phyloP scores from a whole-genome alignment of 1,140 invertebrate species.

The Vollenhovia emeryi region DNA sequence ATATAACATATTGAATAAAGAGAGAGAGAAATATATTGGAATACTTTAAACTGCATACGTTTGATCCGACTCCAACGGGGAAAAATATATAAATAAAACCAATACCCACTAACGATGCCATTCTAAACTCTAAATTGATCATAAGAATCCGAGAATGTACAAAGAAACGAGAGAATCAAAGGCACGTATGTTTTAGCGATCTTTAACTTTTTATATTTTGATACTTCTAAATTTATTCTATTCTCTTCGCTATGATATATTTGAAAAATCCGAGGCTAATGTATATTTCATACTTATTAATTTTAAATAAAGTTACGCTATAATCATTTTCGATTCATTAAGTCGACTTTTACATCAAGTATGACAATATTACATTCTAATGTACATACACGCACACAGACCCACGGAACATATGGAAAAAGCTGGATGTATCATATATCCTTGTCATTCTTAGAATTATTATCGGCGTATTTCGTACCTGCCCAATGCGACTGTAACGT shows the following conservation, averaged over 20 bases:
- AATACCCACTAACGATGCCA: background rate
- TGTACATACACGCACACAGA: background rate
- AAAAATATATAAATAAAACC: background rate
- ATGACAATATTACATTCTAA: background rate
- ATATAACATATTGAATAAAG: conserved; percentile 49
- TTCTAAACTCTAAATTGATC: background rate
- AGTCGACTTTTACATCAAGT: background rate
- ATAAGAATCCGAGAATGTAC: background rate
- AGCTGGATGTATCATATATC: background rate
- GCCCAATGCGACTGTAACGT: conserved; percentile 17
- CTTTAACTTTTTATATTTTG: background rate
- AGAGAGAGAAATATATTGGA: background rate
- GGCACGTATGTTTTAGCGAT: background rate
- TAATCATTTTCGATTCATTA: background rate
- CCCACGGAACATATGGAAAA: background rate
- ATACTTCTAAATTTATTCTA: background rate
- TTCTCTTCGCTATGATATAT: background rate
- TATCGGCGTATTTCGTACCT: conserved; percentile 24
- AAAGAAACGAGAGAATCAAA: background rate
- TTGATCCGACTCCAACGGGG: background rate
- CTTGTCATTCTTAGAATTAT: conserved; percentile 43
- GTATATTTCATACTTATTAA: background rate
- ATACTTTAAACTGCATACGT: background rate
- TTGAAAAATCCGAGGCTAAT: background rate
- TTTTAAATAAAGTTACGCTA: background rate